Base-by-base conservation (phyloP, 2,888 invertebrate genomes). In the Diabrotica balteata region DNA sequence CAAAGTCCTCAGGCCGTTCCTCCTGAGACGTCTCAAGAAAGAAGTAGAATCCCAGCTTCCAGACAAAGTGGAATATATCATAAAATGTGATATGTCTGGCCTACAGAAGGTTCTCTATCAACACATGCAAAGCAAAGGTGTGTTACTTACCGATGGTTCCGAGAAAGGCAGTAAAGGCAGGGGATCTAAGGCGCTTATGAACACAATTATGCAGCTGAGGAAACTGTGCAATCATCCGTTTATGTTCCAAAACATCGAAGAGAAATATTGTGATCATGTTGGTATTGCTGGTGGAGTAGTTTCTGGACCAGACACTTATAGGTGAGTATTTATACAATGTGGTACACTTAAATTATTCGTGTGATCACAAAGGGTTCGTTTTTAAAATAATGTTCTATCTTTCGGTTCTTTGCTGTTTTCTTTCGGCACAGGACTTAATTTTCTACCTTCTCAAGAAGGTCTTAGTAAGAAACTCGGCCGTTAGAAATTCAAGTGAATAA, bases 181-280 rank as follows among this genome's bases (percentile, higher is more conserved):
- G 84, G 97, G 97, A 63, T 93, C 97, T 42, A 97, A 97, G 84
- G 95, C 97, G 1, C 86, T 99, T 32, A 98, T 98, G 98, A 99
- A 99, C 86, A 99, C 98, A 0, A 97, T 99, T 79, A 98, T 99
- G 78, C 99, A 99, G 84, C 87, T 99, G 77, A 89, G 98, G 71
- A 99, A 99, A 86, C 89, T 99, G 54, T 99, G 98, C 86, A 99
- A 99, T 86, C 99, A 99, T 87, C 99, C 99, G 3, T 99, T 99
- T 86, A 97, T 99, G 95, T 99, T 99, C 87, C 95, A 94, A 82
- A 95, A 95, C 80, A 97, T 99, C 77, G 99, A 99, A 85, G 96
- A 98, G 84, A 96, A 97, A 81, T 96, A 95, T 85, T 94, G 96
- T 81, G 96, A 97, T 80, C 95, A 96, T 80, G 87, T 94, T 61